phyloP scores from a whole-genome alignment of 1,140 invertebrate genomes.

The Drosophila navojoa region DNA sequence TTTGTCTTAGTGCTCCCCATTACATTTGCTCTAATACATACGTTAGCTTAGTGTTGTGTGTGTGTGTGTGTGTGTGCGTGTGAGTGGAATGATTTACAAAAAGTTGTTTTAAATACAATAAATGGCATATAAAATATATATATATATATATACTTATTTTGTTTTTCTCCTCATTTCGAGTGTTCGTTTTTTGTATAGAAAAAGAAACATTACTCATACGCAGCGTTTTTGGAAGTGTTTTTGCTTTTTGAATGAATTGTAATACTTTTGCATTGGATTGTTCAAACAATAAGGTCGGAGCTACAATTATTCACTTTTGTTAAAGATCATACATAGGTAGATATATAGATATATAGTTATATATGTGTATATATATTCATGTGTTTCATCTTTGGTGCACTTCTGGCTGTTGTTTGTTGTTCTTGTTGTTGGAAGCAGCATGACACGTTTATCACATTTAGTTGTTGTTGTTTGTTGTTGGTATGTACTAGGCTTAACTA shows the following conservation, averaged over 20 bases:
- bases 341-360: background rate
- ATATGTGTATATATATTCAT: conserved; percentile 13
- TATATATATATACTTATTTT: conserved; percentile 58
- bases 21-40: conserved; percentile 49
- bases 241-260: conserved; percentile 58
- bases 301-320: conserved; percentile 1
- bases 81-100: conserved; percentile 78
- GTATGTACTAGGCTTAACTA: conserved; percentile 79
- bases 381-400: conserved; percentile 46
- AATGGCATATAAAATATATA: conserved; percentile 80
- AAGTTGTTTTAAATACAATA: conserved; percentile 78
- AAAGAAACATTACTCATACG: conserved; percentile 71
- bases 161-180: conserved; percentile 13
- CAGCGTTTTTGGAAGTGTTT: conserved; percentile 66
- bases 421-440: conserved; percentile 70
- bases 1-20: conserved; percentile 7
- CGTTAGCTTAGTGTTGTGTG: conserved; percentile 55
- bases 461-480: conserved; percentile 64
- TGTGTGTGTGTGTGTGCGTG: conserved; percentile 17
- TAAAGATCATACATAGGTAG: conserved; percentile 3
- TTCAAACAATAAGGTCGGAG: conserved; percentile 28
- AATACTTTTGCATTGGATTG: conserved; percentile 44
- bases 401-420: conserved; percentile 37
- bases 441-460: conserved; percentile 78
- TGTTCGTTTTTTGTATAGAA: conserved; percentile 65